A percentile compares a stretch with the other conserved stretches of the same genome.
These are phyloP conservation scores for Hemaris fuciformis DNA, from an alignment of 2,888 invertebrate species.

Conservation along the genomic window DNA sequence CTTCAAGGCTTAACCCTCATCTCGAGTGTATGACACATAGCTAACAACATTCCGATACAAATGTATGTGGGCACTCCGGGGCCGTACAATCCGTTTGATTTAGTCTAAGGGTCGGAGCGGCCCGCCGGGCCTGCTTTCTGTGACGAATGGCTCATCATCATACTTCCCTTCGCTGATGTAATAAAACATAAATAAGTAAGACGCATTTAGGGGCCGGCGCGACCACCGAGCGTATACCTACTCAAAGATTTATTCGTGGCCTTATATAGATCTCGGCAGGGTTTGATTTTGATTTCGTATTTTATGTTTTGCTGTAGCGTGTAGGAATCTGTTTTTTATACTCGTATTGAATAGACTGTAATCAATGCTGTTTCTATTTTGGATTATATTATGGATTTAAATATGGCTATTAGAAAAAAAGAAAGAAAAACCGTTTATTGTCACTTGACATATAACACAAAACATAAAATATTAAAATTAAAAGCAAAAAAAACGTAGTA, in stretches of 20 bases:
- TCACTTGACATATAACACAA: too few species aligned
- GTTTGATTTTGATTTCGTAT: background rate
- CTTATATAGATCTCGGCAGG: background rate
- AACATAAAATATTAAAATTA: too few species aligned
- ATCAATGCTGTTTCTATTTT: too few species aligned
- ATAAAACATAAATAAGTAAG: background rate
- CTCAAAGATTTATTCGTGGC: background rate
- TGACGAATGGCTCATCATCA: background rate
- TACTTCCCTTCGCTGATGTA: background rate
- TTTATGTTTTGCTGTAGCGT: background rate
- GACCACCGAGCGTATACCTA: background rate
- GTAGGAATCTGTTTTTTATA: background rate
- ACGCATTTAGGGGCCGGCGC: background rate
- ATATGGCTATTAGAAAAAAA: too few species aligned
- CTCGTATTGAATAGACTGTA: too few species aligned
- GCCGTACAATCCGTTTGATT: background rate
- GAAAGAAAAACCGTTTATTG: too few species aligned
- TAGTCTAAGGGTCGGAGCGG: background rate
- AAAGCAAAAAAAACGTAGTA: too few species aligned
- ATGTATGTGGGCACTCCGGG: background rate
- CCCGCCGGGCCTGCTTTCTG: background rate
- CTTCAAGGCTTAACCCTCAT: background rate
- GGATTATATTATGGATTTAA: too few species aligned
- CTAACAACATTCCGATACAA: background rate
- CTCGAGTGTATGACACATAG: background rate